Base-by-base conservation (phyloP, 1,140 invertebrate genomes). In the Calycopis cecrops region DNA sequence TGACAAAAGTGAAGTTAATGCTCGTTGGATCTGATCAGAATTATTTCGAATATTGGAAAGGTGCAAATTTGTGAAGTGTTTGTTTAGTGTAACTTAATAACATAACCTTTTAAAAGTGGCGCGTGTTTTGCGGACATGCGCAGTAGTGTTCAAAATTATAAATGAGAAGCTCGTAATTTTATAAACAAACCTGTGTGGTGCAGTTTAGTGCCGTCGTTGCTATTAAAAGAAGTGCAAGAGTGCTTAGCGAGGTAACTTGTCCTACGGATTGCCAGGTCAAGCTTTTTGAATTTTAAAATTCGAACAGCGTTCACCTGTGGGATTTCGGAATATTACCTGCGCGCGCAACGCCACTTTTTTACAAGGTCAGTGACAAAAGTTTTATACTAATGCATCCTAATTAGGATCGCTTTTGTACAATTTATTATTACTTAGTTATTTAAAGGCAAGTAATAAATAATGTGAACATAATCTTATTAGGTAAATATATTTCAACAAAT, bases 41-140 rank as follows among this genome's bases (percentile, higher is more conserved):
- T 49, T 47, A 38, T 56, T 17, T 56, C 18, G 49, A 48, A 34
- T 44, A 18, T 51, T 51, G 55, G 49, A n/a, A n/a, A 51, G 52
- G 62, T 65, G 64, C 59, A 75, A 72, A 76, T 51, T 65, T 67
- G 57, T 71, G 65, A 53, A 68, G 68, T 76, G 67, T 59, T 66
- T 62, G 59, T 59, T 55, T 71, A 71, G 73, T 84, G 73, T 65
- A 44, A 16, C 66, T 82, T 81, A 78, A 70, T 59, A 71, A 84
- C 73, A 79, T 83, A 84, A 82, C 79, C 82, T 81, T 77, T 67
- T 83, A 81, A 63, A 62, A 83, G 79, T 62, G 52, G 67, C 80
- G 82, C 82, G 79, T 78, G 83, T 83, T 77, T 61, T 35, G 63
- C 63, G 69, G 75, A 62, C 83, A 86, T 86, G 83, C 83, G 83